These are phyloP conservation scores for Bradypodion ventrale DNA, from an alignment of 2,797 vertebrate genomes.

Conservation along the genomic window DNA sequence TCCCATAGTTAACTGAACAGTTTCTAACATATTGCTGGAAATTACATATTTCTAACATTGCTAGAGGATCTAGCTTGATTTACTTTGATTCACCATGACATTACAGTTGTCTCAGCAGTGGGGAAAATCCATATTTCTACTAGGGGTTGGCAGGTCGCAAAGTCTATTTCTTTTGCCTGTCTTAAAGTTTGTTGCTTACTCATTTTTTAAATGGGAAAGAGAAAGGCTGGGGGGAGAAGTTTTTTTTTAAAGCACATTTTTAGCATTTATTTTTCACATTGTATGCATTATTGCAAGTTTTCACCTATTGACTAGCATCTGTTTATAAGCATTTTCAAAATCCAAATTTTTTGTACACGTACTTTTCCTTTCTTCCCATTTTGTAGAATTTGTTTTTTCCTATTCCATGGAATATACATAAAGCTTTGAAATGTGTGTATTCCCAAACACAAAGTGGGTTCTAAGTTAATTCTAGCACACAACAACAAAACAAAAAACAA, in stretches of 20 bases:
- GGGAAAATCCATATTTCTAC: not conserved
- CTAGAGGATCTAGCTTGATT: not conserved
- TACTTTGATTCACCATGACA: not conserved
- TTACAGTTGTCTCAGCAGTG: not conserved
- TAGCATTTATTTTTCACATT: not conserved
- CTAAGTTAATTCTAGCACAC: too few relatives aligned
- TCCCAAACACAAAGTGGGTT: not conserved
- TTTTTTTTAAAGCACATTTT: not conserved
- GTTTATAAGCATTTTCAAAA: not conserved
- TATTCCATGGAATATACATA: not conserved
- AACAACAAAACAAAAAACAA: too few relatives aligned
- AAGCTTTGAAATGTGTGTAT: not conserved
- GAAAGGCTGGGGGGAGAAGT: too few relatives aligned
- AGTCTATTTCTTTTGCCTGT: too few relatives aligned
- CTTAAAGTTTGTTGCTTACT: not conserved
- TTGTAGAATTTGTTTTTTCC: not conserved
- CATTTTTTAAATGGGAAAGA: not conserved
- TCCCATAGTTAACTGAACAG: too few relatives aligned
- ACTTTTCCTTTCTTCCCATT: not conserved
- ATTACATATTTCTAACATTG: too few relatives aligned
- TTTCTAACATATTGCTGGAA: too few relatives aligned
- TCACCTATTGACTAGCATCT: not conserved
- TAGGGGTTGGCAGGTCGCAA: too few relatives aligned
- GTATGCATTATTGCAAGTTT: not conserved
- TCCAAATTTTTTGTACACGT: not conserved